Conservation (phyloP, 2,888 invertebrate species). For the Cephus sareptanus region DNA sequence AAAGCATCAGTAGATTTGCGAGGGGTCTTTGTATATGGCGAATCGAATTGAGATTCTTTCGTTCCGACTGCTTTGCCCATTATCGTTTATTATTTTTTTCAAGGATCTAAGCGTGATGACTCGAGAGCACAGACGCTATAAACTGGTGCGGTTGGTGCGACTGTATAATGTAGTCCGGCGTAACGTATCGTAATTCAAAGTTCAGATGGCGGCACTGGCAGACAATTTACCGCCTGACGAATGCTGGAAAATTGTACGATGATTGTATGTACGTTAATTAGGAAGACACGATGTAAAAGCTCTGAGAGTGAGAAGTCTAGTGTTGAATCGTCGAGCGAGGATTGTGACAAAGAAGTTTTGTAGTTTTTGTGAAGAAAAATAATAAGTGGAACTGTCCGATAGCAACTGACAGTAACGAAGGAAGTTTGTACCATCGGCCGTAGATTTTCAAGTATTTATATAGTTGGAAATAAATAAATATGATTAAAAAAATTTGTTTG, state of each 20-base stretch:
- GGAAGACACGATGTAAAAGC: background rate
- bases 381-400: too few species aligned
- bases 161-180: too few species aligned
- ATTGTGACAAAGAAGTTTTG: background rate
- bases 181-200: background rate
- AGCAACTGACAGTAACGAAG: too few species aligned
- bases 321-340: background rate
- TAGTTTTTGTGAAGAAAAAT: too few species aligned
- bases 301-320: background rate
- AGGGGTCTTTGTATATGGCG: background rate
- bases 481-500: background rate
- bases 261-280: background rate
- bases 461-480: background rate
- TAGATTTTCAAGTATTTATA: too few species aligned
- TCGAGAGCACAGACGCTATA: too few species aligned
- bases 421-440: too few species aligned
- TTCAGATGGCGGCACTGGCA: background rate
- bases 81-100: background rate
- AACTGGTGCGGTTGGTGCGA: too few species aligned
- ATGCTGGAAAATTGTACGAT: slow-evolving; percentile 15
- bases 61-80: background rate
- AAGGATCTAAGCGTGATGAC: too few species aligned
- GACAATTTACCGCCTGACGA: slow-evolving; percentile 13
- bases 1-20: background rate
- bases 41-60: background rate